A percentile compares a stretch with the other conserved stretches of the same genome.
These are phyloP conservation scores for Myanophis thanlyinensis DNA, from an alignment of 2,113 vertebrate genomes.

Conservation along the genomic window DNA sequence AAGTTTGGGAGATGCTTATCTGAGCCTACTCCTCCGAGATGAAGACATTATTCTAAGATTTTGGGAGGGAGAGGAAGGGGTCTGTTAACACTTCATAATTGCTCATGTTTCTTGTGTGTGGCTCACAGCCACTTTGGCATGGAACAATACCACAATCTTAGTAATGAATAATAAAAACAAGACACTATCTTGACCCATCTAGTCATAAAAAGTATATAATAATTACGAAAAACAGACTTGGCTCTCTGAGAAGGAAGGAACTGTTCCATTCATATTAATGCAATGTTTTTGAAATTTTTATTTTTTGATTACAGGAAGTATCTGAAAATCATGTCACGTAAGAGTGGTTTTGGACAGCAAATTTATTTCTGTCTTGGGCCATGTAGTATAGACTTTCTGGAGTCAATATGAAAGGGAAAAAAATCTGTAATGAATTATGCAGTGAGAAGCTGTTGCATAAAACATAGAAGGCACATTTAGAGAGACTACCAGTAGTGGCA, in stretches of 20 bases:
- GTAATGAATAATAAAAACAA: not conserved
- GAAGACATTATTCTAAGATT: not conserved
- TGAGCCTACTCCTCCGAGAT: not conserved
- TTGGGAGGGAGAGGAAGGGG: not conserved
- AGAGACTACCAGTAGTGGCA: slow-evolving; percentile 31
- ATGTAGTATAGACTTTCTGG: slow-evolving; percentile 26
- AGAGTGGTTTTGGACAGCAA: slow-evolving; percentile 23
- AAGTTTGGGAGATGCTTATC: not conserved
- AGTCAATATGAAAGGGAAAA: slow-evolving; percentile 31
- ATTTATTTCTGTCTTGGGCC: slow-evolving; percentile 21
- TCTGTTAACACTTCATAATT: not conserved
- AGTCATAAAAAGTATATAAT: not conserved
- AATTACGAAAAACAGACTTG: slow-evolving; percentile 7
- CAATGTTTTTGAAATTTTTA: not conserved
- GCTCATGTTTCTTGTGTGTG: not conserved
- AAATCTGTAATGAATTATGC: slow-evolving; percentile 42
- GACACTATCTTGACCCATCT: not conserved
- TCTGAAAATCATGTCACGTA: not conserved
- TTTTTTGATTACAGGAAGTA: slow-evolving; percentile 7
- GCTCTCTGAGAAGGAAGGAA: not conserved
- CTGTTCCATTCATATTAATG: not conserved
- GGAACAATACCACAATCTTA: not conserved
- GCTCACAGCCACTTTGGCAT: not conserved
- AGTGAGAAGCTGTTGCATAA: slow-evolving; percentile 47
- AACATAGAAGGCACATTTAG: slow-evolving; percentile 39